Base-by-base conservation (phyloP, 2,888 invertebrate species). In the Agrochola litura region DNA sequence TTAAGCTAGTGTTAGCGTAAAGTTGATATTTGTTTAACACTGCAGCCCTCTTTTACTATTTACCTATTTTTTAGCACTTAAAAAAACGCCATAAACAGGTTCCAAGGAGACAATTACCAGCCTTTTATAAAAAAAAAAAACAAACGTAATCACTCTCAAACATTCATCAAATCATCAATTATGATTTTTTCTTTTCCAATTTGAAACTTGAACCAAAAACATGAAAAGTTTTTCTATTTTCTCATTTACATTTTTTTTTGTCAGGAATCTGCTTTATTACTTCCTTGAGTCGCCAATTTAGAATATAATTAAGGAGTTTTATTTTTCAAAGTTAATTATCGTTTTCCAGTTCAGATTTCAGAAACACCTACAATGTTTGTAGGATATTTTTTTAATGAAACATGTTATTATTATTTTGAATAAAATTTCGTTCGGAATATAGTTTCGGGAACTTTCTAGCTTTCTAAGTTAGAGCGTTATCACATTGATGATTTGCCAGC, bases 301-400 rank as follows among this genome's bases (percentile, higher is more conserved):
- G 58, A 74, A 69, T 71, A 76, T 67, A 76, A 83, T 83, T 78
- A 71, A 60, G 49, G 41, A 73, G 49, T 46, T 68, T 73, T 64
- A 69, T 82, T 74, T 73, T 64, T 49, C 58, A 66, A 77, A 73
- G 74, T 82, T 75, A 71, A 79, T 76, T 64, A 83, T 73, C n/a
- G 22, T 65, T 73, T 79, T 69, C 37, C 52, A 54, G 30, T 69
- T 30, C 16, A n/a, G n/a, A n/a, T 54, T 54, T 56, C 56, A 14
- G 30, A 30, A 67, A 60, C 22, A 70, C 41, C 19, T 49, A 16
- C 16, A 63, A 73, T 4, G 43, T 60, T 56, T 61, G 3, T 64
- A 54, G n/a, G 10, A 22, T 74, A 4, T 60, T 56, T 73, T 70
- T 16, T 16, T 16, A 22, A 54, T 25, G 16, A 56, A 56, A 25